A percentile compares a stretch with the other conserved stretches of the same genome.
Evolutionary conservation across 2,113 vertebrate genomes (phyloP).

Genomic region (Trichomycterus rosablanca): DNA sequence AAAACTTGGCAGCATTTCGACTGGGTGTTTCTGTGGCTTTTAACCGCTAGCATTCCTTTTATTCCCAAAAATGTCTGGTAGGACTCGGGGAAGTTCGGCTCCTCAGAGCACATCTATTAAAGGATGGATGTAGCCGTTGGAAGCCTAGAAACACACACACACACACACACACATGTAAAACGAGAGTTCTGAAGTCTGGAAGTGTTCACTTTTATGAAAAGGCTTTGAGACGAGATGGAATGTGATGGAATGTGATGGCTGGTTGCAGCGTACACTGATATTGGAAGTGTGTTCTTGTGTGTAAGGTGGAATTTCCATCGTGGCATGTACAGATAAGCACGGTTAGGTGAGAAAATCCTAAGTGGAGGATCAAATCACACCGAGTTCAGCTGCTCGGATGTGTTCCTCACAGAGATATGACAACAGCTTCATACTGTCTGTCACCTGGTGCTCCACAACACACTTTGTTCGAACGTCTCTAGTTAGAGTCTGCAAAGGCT

Average conservation of each 20-base stretch:
- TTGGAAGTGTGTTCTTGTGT: constrained; percentile 4
- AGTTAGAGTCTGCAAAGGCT: not conserved
- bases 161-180: constrained; percentile 40
- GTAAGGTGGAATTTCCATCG: constrained; percentile 18
- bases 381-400: constrained; percentile 1
- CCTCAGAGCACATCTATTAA: constrained; percentile 50
- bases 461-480: not conserved
- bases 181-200: constrained; percentile 46
- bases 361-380: not conserved
- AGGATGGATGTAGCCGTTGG: constrained; percentile 18
- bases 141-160: constrained; percentile 20
- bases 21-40: constrained; percentile 41
- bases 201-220: constrained; percentile 32
- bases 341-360: constrained; percentile 21
- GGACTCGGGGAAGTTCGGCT: constrained; percentile 48
- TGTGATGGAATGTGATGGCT: constrained; percentile 59
- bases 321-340: not conserved
- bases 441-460: not conserved
- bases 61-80: constrained; percentile 16
- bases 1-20: constrained; percentile 25
- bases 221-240: constrained; percentile 52
- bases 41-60: constrained; percentile 40
- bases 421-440: not conserved
- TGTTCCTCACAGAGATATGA: constrained; percentile 3
- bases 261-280: constrained; percentile 29